Evolutionary conservation across 2,113 vertebrate species (phyloP), one percentile per base, ranked within the genome.

Genomic region (Indri indri): DNA sequence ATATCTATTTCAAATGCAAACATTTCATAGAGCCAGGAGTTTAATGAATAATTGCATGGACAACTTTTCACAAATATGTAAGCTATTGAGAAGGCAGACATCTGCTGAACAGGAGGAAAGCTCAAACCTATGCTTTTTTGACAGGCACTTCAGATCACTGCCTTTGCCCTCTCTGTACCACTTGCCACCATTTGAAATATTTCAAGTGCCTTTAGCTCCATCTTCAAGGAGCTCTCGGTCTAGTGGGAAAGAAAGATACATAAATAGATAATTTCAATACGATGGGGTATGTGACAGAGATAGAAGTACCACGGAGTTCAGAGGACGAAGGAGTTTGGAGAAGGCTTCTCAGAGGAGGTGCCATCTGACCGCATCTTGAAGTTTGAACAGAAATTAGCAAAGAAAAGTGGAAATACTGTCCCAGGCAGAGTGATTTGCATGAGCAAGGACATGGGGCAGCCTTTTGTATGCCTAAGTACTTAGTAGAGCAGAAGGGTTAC

Each of bases 51-150:
- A 91, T 2, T 68, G 3, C 22, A 59, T 25, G 3, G 14, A 47
- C 9, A 83, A 76, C 57, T 79, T 95, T 90, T 91, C 68, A 87
- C 9, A 97, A 97, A 87, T 74, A 66, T 6, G 2, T 82, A 59
- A 90, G 57, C 9, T 83, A 89, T 34, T 86, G 40, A 77, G 50
- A 91, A 27, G 86, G 13, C 73, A 92, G 22, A 42, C 32, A 83
- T 91, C 25, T 91, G 4, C 42, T 91, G 4, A 95, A 82, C 7
- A 94, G 9, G 54, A 93, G 82, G 32, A 76, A 89, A 92, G 70
- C 3, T 32, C 37, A 91, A 93, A 91, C 34, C 63, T 32, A 32
- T 18, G 13, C 22, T 70, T 13, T 32, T 89, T 42, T 89, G 13
- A 86, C 1, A 82, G 79, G 1, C 34, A 94, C 12, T 50, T 84